A percentile compares a stretch with the other conserved stretches of the same genome.
Evolutionary conservation across 2,797 vertebrate genomes (phyloP).

Genomic region (Lutjanus argentimaculatus): DNA sequence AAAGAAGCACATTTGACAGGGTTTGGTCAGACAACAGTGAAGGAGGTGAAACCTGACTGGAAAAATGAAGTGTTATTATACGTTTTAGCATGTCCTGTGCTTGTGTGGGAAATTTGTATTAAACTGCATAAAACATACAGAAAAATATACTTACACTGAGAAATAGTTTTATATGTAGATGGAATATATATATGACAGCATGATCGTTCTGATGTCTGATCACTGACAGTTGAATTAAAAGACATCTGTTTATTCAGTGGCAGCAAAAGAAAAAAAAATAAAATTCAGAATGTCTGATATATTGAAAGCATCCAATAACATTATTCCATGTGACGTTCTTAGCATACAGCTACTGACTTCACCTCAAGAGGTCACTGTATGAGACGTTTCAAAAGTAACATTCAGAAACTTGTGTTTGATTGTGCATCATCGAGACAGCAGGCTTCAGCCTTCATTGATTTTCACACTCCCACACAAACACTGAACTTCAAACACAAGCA

Average conservation of each 20-base stretch:
- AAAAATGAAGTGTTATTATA: neutral
- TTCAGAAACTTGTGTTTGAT: neutral
- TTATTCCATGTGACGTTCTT: neutral
- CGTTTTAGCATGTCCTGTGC: neutral
- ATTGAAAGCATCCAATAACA: neutral
- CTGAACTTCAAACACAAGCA: conserved; percentile 16
- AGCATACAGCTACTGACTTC: neutral
- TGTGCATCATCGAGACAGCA: neutral
- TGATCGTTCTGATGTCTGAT: too few species aligned
- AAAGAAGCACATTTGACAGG: neutral
- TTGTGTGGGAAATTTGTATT: neutral
- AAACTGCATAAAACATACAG: neutral
- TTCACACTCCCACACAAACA: conserved; percentile 31
- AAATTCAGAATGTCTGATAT: too few species aligned
- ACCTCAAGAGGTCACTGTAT: neutral
- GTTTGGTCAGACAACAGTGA: neutral
- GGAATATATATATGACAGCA: too few species aligned
- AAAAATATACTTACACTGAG: too few species aligned
- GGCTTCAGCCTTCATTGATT: conserved; percentile 9
- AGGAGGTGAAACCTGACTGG: neutral
- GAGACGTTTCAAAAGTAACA: neutral
- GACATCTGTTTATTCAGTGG: too few species aligned
- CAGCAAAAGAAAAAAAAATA: too few species aligned
- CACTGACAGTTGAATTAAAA: too few species aligned
- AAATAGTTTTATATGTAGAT: too few species aligned